A percentile compares a stretch with the other conserved stretches of the same genome.
Evolutionary conservation across 1,140 invertebrate species (phyloP).

Genomic region (Goniozus legneri): DNA sequence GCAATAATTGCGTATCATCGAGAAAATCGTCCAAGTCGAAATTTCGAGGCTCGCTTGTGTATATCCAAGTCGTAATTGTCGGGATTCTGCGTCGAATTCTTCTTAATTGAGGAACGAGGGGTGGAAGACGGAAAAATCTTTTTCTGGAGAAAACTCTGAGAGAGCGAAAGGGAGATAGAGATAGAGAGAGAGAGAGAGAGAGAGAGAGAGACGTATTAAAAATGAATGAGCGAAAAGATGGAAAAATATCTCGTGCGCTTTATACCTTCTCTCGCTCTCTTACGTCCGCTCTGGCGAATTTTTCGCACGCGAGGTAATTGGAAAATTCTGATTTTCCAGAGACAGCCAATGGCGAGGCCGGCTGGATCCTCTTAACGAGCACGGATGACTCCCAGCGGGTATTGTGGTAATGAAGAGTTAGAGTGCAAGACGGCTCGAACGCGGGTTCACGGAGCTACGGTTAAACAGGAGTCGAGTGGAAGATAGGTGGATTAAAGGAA

Average conservation of each 20-base stretch:
- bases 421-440: conserved; percentile 7
- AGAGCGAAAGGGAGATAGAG: too few species aligned
- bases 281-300: conserved; percentile 1
- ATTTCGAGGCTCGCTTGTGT: too few species aligned
- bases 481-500: conserved; percentile 19
- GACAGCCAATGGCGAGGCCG: background rate
- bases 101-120: too few species aligned
- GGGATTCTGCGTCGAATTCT: too few species aligned
- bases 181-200: background rate
- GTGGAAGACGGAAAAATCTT: too few species aligned
- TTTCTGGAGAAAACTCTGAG: too few species aligned
- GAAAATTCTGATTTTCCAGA: conserved; percentile 14
- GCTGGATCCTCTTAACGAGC: conserved; percentile 12
- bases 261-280: background rate
- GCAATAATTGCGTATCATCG: too few species aligned
- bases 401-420: conserved; percentile 22
- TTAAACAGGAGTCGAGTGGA: conserved; percentile 1
- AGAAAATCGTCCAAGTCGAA: too few species aligned
- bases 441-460: conserved; percentile 7
- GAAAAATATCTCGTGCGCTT: background rate
- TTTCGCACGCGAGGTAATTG: conserved; percentile 8
- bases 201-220: background rate
- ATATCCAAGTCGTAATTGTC: too few species aligned
- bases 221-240: too few species aligned
- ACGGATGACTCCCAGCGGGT: conserved; percentile 16